These are phyloP conservation scores for Mesorhabditis belari DNA, from an alignment of 2,888 invertebrate species.

Conservation along the genomic window DNA sequence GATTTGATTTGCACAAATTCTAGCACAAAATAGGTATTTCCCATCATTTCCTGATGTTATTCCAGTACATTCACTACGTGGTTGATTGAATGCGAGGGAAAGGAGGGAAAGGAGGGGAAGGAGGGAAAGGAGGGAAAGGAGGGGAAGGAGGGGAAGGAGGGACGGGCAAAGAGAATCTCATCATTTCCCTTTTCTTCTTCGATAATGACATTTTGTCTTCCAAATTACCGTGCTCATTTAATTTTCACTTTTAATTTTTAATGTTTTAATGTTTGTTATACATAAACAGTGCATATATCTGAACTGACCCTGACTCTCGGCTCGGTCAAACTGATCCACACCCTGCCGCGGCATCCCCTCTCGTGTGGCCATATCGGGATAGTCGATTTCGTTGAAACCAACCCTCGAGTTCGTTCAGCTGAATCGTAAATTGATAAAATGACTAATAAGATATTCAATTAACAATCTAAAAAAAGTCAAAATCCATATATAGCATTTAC, in stretches of 20 bases:
- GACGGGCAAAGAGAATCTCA: no score
- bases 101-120: constrained; percentile 3
- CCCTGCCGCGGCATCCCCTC: constrained; percentile 98
- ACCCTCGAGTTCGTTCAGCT: constrained; percentile 75
- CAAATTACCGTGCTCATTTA: no score
- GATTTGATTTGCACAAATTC: no score
- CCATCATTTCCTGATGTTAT: no score
- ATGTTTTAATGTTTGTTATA: no score
- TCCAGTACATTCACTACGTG: no score
- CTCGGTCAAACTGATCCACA: constrained; percentile 98
- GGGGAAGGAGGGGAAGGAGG: not conserved
- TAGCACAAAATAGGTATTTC: no score
- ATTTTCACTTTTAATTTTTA: no score
- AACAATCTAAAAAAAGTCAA: not conserved
- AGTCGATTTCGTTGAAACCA: constrained; percentile 90
- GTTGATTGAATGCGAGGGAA: constrained; percentile 12
- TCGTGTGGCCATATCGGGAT: constrained; percentile 96
- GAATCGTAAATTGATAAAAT: constrained; percentile 6
- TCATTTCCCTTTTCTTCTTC: no score
- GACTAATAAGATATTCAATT: constrained; percentile 27
- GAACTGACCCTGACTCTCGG: constrained; percentile 89
- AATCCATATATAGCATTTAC: no score
- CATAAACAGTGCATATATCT: no score
- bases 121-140: not conserved
- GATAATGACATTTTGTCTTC: no score